Evolutionary conservation across 2,888 invertebrate species (phyloP).

Genomic region (Peribatodes rhomboidaria): DNA sequence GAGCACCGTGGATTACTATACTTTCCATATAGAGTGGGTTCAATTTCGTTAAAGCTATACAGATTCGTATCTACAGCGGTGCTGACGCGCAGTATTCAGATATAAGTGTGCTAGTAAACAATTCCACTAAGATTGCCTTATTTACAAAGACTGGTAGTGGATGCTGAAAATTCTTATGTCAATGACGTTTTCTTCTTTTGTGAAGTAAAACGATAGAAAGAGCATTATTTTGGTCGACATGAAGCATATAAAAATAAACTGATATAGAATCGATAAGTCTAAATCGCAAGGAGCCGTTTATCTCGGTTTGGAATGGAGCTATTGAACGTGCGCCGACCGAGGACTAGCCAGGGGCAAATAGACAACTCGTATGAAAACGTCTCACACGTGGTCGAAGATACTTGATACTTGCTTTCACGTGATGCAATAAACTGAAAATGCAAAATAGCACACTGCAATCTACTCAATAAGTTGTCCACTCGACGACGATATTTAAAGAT

Average conservation of each 20-base stretch:
- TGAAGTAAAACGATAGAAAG: neutral
- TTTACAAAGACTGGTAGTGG: conserved; percentile 41
- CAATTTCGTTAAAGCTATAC: conserved; percentile 75
- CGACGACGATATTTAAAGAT: no score
- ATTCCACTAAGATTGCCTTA: conserved; percentile 50
- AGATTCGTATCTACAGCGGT: conserved; percentile 70
- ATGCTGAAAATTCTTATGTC: neutral
- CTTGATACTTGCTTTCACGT: no score
- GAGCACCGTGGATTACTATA: conserved; percentile 76
- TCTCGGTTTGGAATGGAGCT: conserved; percentile 45
- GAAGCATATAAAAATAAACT: conserved; percentile 13
- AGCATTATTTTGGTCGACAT: conserved; percentile 5
- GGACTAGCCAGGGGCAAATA: neutral
- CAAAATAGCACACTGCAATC: no score
- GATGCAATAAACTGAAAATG: no score
- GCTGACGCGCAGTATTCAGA: conserved; percentile 56
- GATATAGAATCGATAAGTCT: conserved; percentile 36
- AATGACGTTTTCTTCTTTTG: neutral
- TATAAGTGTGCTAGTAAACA: conserved; percentile 53
- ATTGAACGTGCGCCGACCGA: conserved; percentile 52
- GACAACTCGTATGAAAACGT: neutral
- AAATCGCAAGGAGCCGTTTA: conserved; percentile 38
- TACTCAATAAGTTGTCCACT: no score
- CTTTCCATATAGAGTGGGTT: conserved; percentile 75
- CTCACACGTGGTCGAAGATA: neutral